These are phyloP conservation scores for Apodemus sylvaticus DNA, from an alignment of 2,113 vertebrate species.

Conservation along the genomic window DNA sequence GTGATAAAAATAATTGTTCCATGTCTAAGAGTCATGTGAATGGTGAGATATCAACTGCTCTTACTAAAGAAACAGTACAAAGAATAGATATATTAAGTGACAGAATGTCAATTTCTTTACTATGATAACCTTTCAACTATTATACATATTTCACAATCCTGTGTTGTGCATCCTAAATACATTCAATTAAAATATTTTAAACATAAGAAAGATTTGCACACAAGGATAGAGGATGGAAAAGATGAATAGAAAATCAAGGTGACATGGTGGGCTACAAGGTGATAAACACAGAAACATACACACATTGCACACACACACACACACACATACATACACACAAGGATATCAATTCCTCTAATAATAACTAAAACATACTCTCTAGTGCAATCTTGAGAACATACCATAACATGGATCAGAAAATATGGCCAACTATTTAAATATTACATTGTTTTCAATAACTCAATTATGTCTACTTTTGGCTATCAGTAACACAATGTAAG, in stretches of 20 bases:
- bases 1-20: not conserved
- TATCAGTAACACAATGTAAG: constrained; percentile 54
- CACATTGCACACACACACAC: not conserved
- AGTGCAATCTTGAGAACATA: not conserved
- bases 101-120: not conserved
- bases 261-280: not conserved
- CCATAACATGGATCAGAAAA: not conserved
- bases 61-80: not conserved
- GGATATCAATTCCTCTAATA: not conserved
- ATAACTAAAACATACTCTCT: not conserved
- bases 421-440: not conserved
- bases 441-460: not conserved
- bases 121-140: not conserved
- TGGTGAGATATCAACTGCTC: not conserved
- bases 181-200: not conserved
- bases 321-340: not conserved
- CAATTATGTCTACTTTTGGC: constrained; percentile 30
- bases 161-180: not conserved
- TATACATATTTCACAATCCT: not conserved
- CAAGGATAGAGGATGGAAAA: not conserved
- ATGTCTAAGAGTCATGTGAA: not conserved
- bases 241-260: not conserved
- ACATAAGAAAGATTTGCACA: not conserved
- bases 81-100: not conserved
- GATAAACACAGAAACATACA: not conserved